phyloP scores from a whole-genome alignment of 2,888 invertebrate species.

The Cheilosia soror region DNA sequence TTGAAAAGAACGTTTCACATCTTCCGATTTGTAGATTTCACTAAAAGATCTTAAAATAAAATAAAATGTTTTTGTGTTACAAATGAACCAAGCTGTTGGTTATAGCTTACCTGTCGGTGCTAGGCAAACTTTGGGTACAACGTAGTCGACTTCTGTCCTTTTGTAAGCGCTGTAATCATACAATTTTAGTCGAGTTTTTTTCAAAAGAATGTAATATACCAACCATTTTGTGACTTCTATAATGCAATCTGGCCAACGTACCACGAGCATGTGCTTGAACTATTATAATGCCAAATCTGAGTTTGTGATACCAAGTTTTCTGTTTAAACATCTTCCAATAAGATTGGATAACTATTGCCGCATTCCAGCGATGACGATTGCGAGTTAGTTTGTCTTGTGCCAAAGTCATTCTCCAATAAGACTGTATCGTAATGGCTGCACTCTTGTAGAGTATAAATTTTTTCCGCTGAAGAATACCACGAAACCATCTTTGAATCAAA shows the following conservation, averaged over 20 bases:
- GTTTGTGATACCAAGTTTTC: constrained; percentile 87
- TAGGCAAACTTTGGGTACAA: constrained; percentile 84
- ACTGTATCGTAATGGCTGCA: constrained; percentile 91
- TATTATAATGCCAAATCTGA: constrained; percentile 86
- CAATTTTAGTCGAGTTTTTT: constrained; percentile 79
- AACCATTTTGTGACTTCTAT: constrained; percentile 82
- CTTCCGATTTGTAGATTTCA: constrained; percentile 67
- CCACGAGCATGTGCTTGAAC: constrained; percentile 91
- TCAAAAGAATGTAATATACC: constrained; percentile 81
- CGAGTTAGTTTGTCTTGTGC: constrained; percentile 86
- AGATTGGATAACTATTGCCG: constrained; percentile 90
- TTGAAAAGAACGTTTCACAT: constrained; percentile 72
- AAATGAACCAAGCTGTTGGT: background rate
- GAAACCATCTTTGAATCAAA: constrained; percentile 95
- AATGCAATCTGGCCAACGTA: constrained; percentile 86
- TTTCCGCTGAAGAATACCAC: constrained; percentile 91
- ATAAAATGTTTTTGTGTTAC: background rate
- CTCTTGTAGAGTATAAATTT: constrained; percentile 90
- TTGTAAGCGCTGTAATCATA: constrained; percentile 80
- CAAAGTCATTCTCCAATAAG: constrained; percentile 87
- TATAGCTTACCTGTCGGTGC: constrained; percentile 74
- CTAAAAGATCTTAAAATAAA: constrained; percentile 59
- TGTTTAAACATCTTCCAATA: constrained; percentile 90
- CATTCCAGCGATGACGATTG: constrained; percentile 85
- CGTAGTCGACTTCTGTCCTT: constrained; percentile 77